Evolutionary conservation across 2,888 invertebrate genomes (phyloP).

Genomic region (Phymatocera aterrima): DNA sequence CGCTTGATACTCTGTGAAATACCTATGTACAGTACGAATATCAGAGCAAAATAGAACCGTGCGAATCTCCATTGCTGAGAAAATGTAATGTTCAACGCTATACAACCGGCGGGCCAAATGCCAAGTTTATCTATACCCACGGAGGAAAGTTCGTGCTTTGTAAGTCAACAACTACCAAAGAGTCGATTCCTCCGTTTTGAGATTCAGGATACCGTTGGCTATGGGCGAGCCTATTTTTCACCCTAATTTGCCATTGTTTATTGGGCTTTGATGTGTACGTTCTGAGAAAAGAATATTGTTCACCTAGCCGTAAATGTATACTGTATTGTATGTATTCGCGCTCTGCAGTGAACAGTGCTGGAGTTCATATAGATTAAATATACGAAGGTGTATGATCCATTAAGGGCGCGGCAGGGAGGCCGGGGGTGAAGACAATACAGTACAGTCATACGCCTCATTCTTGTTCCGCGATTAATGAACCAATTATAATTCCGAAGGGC

Average conservation of each 20-base stretch:
- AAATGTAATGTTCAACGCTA: slow-evolving; percentile 37
- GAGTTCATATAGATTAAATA: neutral
- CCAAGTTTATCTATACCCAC: slow-evolving; percentile 36
- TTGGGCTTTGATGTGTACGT: neutral
- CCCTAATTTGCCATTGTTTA: slow-evolving; percentile 2
- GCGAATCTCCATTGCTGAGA: slow-evolving; percentile 19
- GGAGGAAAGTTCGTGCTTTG: slow-evolving; percentile 34
- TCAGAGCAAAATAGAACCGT: slow-evolving; percentile 17
- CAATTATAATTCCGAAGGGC: slow-evolving; percentile 29
- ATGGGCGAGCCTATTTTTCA: slow-evolving; percentile 20
- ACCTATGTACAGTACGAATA: slow-evolving; percentile 27
- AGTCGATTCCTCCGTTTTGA: slow-evolving; percentile 12
- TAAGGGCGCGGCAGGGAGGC: no score
- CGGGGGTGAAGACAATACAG: neutral
- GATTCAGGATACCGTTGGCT: slow-evolving; percentile 1
- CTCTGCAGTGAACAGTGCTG: neutral
- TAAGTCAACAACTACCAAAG: slow-evolving; percentile 4
- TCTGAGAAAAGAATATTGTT: neutral
- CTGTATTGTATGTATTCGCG: no score
- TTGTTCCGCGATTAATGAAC: slow-evolving; percentile 28
- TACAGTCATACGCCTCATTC: neutral
- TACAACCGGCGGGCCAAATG: slow-evolving; percentile 16
- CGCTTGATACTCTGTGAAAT: neutral
- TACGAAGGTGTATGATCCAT: no score
- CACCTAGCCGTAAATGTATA: neutral